Conservation (phyloP, 2,888 invertebrate genomes). For the Drosophila limbata region DNA sequence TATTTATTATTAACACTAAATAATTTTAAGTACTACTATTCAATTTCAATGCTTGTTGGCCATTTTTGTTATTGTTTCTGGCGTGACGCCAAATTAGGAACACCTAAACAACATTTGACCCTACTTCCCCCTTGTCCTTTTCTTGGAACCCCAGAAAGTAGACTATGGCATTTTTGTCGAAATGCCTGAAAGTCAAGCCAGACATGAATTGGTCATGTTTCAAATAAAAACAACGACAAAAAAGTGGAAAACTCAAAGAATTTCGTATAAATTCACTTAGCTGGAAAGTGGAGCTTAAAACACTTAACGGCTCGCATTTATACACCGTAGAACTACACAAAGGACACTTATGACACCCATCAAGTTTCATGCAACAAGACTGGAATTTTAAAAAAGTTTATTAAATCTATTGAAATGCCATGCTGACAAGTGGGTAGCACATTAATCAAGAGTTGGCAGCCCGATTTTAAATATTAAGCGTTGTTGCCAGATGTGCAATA, state of each 20-base stretch:
- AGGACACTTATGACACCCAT: constrained; percentile 3
- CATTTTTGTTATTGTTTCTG: constrained; percentile 22
- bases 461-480: neutral
- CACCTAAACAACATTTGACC: constrained; percentile 17
- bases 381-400: neutral
- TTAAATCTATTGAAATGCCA: neutral
- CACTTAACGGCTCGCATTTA: constrained; percentile 8
- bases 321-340: constrained; percentile 9
- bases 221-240: constrained; percentile 3
- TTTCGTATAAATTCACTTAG: constrained; percentile 24
- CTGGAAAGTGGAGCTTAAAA: constrained; percentile 34
- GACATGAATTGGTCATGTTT: constrained; percentile 66
- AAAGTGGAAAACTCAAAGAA: constrained; percentile 33
- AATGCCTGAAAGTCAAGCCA: constrained; percentile 58
- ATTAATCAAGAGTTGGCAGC: constrained; percentile 4
- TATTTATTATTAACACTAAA: constrained; percentile 78
- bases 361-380: constrained; percentile 3
- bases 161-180: constrained; percentile 50
- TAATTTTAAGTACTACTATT: constrained; percentile 64
- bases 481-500: neutral
- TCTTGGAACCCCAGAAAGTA: constrained; percentile 21
- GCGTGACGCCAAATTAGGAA: constrained; percentile 46
- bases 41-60: constrained; percentile 58
- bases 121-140: too few relatives aligned
- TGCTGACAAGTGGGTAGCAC: constrained; percentile 6